Percentiles rank a stretch among this genome's conserved stretches.
Conservation (phyloP, 2,888 invertebrate species). For the Ischnus inquisitorius region DNA sequence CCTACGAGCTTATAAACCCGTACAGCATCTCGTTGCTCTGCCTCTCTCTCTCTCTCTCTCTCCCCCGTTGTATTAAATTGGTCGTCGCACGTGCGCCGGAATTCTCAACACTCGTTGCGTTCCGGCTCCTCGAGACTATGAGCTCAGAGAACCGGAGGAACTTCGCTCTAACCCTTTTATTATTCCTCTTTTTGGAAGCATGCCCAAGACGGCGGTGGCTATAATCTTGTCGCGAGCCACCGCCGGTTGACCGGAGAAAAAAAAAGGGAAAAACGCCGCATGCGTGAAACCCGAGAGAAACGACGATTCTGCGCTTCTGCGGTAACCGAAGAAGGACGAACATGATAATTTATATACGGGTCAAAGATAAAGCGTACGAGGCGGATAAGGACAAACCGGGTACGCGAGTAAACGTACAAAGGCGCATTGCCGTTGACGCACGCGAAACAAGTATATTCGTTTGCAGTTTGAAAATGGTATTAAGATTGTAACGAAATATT, state of each 20-base stretch:
- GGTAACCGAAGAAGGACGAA: slow-evolving; percentile 34
- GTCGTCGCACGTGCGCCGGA: slow-evolving; percentile 57
- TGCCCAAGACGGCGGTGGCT: slow-evolving; percentile 26
- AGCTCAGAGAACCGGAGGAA: slow-evolving; percentile 29
- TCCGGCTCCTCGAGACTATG: too few species aligned
- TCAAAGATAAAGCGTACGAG: neutral
- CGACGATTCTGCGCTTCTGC: slow-evolving; percentile 59
- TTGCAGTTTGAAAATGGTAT: slow-evolving; percentile 20
- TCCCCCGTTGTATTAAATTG: slow-evolving; percentile 46
- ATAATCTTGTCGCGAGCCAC: slow-evolving; percentile 68
- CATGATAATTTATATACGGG: slow-evolving; percentile 29
- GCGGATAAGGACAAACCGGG: neutral
- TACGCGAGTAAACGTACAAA: neutral
- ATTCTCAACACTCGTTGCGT: slow-evolving; percentile 26
- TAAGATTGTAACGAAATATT: slow-evolving; percentile 16
- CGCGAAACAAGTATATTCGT: slow-evolving; percentile 18
- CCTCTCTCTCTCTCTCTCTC: too few species aligned
- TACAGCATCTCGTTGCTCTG: neutral
- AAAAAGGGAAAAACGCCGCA: neutral
- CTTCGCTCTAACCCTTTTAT: slow-evolving; percentile 10
- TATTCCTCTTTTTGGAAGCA: slow-evolving; percentile 51
- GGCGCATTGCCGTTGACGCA: neutral
- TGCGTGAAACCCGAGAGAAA: slow-evolving; percentile 47
- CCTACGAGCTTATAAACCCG: slow-evolving; percentile 72
- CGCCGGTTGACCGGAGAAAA: slow-evolving; percentile 39